phyloP scores from a whole-genome alignment of 2,113 vertebrate genomes.

The Benitochromis conjunctus region DNA sequence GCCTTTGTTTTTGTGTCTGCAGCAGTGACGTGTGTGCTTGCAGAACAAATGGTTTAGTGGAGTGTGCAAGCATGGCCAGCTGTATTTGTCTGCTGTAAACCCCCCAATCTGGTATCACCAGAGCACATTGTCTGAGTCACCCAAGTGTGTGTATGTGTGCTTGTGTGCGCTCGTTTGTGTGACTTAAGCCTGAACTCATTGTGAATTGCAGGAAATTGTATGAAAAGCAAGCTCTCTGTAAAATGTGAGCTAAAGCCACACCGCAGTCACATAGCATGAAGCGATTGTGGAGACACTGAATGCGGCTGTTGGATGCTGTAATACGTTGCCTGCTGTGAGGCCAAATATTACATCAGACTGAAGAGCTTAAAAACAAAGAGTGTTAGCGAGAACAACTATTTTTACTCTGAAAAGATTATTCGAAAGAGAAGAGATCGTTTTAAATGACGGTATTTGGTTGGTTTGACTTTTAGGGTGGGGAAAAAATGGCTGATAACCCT shows the following conservation, averaged over 20 bases:
- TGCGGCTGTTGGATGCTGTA: conserved; percentile 14
- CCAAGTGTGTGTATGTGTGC: conserved; percentile 13
- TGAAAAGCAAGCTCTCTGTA: conserved; percentile 25
- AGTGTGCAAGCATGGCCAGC: conserved; percentile 48
- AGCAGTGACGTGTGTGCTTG: conserved; percentile 27
- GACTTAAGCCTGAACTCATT: conserved; percentile 21
- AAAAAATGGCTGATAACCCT: neutral
- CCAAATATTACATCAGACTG: conserved; percentile 31
- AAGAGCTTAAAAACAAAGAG: conserved; percentile 13
- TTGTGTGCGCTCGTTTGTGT: neutral
- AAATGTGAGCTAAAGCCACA: conserved; percentile 4
- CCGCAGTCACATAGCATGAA: conserved; percentile 27
- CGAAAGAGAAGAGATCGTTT: neutral
- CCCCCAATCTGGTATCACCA: conserved; percentile 49
- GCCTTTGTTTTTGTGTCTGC: conserved; percentile 8
- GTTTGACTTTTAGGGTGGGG: neutral
- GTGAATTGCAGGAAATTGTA: conserved; percentile 9
- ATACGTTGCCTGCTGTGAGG: conserved; percentile 20
- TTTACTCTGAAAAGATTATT: neutral
- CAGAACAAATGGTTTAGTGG: conserved; percentile 53
- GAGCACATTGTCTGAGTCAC: conserved; percentile 46
- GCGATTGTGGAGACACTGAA: neutral
- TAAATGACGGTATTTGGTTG: neutral
- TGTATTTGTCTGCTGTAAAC: conserved; percentile 56
- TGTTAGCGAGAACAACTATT: neutral